Evolutionary conservation across 2,113 vertebrate species (phyloP).

Genomic region (Nibea coibor): DNA sequence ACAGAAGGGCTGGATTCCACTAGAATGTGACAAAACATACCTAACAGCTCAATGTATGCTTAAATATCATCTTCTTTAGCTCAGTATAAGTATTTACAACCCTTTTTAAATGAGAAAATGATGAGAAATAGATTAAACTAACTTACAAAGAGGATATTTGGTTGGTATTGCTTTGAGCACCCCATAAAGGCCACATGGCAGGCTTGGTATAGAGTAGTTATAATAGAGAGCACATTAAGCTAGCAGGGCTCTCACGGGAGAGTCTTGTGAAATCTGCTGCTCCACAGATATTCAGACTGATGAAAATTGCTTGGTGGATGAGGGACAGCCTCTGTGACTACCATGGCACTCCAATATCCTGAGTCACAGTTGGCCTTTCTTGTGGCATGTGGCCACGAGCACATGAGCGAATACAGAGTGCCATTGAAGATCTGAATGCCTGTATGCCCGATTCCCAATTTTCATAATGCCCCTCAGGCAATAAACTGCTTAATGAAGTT

Average conservation of each 20-base stretch:
- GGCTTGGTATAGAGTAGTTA: background rate
- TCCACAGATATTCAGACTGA: background rate
- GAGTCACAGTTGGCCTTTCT: conserved; percentile 24
- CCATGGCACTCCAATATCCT: conserved; percentile 7
- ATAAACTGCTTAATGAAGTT: conserved; percentile 48
- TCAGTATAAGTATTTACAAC: background rate
- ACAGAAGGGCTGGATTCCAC: too few species aligned
- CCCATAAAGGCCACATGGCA: background rate
- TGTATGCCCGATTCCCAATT: conserved; percentile 21
- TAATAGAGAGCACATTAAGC: background rate
- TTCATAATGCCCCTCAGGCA: conserved; percentile 41
- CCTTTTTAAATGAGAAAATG: background rate
- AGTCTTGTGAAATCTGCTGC: background rate
- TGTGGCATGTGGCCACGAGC: conserved; percentile 47
- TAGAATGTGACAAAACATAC: too few species aligned
- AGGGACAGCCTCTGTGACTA: conserved; percentile 14
- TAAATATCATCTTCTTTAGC: too few species aligned
- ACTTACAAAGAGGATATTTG: background rate
- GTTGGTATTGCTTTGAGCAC: background rate
- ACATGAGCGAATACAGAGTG: conserved; percentile 41
- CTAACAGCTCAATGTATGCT: too few species aligned
- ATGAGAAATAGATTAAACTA: background rate
- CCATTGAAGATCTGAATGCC: conserved; percentile 46
- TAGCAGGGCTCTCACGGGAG: background rate
- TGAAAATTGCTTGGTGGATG: background rate